A percentile compares a stretch with the other conserved stretches of the same genome.
Evolutionary conservation across 2,888 invertebrate species (phyloP).

Genomic region (Chrysomela aeneicollis): DNA sequence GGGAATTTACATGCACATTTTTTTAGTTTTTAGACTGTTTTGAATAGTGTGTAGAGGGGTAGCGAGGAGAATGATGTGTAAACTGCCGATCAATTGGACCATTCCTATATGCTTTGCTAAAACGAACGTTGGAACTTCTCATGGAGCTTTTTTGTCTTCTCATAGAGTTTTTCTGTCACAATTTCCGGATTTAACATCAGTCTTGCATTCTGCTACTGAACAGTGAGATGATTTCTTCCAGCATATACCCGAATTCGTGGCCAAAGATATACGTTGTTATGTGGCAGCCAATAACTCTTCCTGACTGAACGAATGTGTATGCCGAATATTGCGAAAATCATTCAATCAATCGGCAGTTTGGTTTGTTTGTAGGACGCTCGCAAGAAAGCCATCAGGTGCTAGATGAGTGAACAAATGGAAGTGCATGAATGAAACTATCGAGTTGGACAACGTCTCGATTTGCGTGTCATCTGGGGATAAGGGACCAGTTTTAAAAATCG

Average conservation of each 20-base stretch:
- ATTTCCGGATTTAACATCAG: too few relatives aligned
- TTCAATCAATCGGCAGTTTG: not conserved
- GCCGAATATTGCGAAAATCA: not conserved
- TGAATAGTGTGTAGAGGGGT: conserved; percentile 52
- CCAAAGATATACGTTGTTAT: too few relatives aligned
- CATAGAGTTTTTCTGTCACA: not conserved
- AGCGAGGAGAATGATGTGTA: conserved; percentile 12
- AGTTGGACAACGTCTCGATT: conserved; percentile 17
- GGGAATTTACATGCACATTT: conserved; percentile 55
- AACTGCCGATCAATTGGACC: conserved; percentile 6
- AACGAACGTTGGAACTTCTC: too few relatives aligned
- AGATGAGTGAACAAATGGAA: conserved; percentile 47
- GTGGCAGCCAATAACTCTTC: too few relatives aligned
- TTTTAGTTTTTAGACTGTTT: conserved; percentile 39
- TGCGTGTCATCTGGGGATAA: not conserved
- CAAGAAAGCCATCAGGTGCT: conserved; percentile 40
- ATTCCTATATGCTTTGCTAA: too few relatives aligned
- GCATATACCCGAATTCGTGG: too few relatives aligned
- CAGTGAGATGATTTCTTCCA: too few relatives aligned
- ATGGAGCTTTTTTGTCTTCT: too few relatives aligned
- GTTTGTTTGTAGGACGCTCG: conserved; percentile 25
- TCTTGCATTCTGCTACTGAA: too few relatives aligned
- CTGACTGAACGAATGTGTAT: too few relatives aligned
- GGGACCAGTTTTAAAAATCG: conserved; percentile 1
- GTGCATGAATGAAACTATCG: conserved; percentile 31